Base-by-base conservation (phyloP, 2,797 vertebrate species). In the Naso thynnoides region DNA sequence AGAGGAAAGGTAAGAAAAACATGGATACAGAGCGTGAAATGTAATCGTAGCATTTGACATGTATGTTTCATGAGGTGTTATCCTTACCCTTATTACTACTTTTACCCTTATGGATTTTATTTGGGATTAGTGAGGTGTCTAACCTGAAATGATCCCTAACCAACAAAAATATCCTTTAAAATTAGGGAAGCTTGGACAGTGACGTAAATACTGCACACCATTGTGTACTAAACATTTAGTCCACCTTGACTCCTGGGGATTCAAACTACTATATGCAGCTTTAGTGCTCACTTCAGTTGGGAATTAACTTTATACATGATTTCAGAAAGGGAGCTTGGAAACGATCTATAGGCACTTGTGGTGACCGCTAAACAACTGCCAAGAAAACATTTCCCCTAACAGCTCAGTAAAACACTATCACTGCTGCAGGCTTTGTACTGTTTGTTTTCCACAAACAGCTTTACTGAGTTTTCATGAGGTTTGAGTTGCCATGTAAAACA, bases 41-140 rank as follows among this genome's bases (percentile, higher is more conserved):
- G 63, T 75, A 76, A 81, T 86, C 63, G 81, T 77, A 63, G 76
- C 67, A 62, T 88, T 70, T 85, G 56, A 72, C 76, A 90, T 87
- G 73, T 73, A 90, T 90, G 86, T 89, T 92, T 83, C 77, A 88
- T 87, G 64, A 81, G 78, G 70, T 57, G 66, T 56, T 78, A 79
- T 70, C 27, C 61, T 70, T 59, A n/a, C n/a, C n/a, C n/a, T n/a
- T n/a, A n/a, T n/a, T n/a, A n/a, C n/a, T n/a, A n/a, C n/a, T n/a
- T n/a, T n/a, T n/a, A n/a, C n/a, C n/a, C n/a, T 76, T 60, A 70
- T 70, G 70, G 73, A 63, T 78, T 57, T 39, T 26, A 68, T 53
- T 18, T 64, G 56, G 42, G 27, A 59, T 56, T 61, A 53, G 23
- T 31, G 19, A 14, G 31, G 19, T 70, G n/a, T 14, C 61, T 56